These are phyloP conservation scores for Anniella stebbinsi DNA, from an alignment of 2,797 vertebrate genomes.

Conservation along the genomic window DNA sequence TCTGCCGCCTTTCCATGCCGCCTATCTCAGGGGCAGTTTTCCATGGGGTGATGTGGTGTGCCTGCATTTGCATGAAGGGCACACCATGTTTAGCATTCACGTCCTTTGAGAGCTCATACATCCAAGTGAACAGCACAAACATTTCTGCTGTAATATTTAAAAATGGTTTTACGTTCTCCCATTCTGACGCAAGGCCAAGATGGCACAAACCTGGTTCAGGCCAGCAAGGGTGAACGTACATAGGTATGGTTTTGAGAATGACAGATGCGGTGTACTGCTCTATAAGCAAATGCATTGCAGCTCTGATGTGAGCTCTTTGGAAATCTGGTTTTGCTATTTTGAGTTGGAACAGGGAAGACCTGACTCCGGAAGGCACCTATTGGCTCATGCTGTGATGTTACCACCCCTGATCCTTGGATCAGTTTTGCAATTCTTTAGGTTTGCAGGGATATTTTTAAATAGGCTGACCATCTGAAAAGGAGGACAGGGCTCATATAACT, in stretches of 20 bases:
- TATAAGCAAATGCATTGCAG: neutral
- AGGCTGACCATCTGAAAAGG: too few relatives aligned
- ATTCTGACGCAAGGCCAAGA: neutral
- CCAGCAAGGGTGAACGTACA: neutral
- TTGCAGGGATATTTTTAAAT: neutral
- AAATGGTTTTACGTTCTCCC: neutral
- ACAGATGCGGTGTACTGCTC: neutral
- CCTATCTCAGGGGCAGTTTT: too few relatives aligned
- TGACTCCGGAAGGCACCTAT: neutral
- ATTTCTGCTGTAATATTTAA: neutral
- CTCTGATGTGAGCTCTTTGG: too few relatives aligned
- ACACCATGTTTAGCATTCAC: too few relatives aligned
- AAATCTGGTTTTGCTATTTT: neutral
- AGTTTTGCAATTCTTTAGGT: neutral
- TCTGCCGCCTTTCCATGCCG: neutral
- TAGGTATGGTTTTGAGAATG: neutral
- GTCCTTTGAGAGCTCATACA: neutral
- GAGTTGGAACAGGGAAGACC: too few relatives aligned
- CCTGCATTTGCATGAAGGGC: too few relatives aligned
- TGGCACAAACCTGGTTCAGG: neutral
- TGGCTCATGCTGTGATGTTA: neutral
- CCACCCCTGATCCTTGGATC: neutral
- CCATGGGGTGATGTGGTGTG: too few relatives aligned
- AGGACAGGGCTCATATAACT: too few relatives aligned
- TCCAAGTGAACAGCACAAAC: neutral